These are phyloP conservation scores for Phylloscopus whistleri DNA, from an alignment of 2,113 vertebrate genomes.

Conservation along the genomic window DNA sequence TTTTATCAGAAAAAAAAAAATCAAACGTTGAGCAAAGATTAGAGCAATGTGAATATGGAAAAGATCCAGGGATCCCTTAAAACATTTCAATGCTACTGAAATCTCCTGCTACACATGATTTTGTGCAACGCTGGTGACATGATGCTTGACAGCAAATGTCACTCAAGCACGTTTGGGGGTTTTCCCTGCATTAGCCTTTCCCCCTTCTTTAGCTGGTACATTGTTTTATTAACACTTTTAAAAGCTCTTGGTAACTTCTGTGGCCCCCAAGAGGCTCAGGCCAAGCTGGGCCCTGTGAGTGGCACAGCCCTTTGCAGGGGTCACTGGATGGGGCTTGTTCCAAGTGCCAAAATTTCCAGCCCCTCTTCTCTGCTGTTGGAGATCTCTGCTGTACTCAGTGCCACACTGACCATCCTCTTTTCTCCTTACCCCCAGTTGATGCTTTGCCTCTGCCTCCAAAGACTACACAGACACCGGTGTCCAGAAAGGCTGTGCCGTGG, in stretches of 20 bases:
- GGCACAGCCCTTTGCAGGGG: neutral
- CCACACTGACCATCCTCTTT: neutral
- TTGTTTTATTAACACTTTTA: neutral
- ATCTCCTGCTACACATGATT: neutral
- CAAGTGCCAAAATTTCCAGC: neutral
- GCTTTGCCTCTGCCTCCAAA: neutral
- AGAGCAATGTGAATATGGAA: neutral
- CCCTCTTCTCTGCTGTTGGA: neutral
- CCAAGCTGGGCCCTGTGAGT: neutral
- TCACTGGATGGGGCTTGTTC: neutral
- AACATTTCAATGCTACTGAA: neutral
- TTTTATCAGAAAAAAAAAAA: neutral
- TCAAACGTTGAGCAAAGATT: neutral
- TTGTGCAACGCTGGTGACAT: neutral
- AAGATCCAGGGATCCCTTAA: neutral
- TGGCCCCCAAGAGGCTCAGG: neutral
- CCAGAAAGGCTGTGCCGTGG: fast-evolving
- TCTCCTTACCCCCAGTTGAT: neutral
- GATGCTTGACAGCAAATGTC: neutral
- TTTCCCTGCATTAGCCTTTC: neutral
- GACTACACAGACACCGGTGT: neutral
- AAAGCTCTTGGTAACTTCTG: neutral
- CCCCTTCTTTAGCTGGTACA: fast-evolving
- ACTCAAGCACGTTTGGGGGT: neutral
- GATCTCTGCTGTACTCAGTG: neutral